These are phyloP conservation scores for Gandaritis pyraliata DNA, from an alignment of 2,888 invertebrate species.

Conservation along the genomic window DNA sequence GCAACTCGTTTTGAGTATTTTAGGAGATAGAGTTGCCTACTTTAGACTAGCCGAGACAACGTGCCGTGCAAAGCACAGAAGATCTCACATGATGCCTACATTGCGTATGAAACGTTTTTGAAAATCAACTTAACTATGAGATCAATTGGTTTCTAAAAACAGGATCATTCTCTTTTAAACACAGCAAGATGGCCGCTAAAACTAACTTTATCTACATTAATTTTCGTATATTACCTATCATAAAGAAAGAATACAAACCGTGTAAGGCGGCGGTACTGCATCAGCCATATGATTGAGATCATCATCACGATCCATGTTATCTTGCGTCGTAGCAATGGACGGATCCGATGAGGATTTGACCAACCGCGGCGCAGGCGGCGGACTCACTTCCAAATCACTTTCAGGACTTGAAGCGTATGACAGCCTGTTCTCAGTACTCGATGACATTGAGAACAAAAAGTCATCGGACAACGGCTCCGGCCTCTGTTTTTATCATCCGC, in stretches of 20 bases:
- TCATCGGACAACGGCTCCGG: constrained; percentile 98
- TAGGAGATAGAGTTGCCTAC: not conserved
- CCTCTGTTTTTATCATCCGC: constrained; percentile 86
- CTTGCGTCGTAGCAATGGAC: constrained; percentile 96
- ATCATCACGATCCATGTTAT: constrained; percentile 89
- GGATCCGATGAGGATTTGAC: constrained; percentile 96
- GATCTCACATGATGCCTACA: no score
- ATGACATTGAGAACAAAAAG: constrained; percentile 99
- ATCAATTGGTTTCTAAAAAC: no score
- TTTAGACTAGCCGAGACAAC: no score
- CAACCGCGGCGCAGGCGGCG: constrained; percentile 92
- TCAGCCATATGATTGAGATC: constrained; percentile 84
- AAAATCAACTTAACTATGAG: no score
- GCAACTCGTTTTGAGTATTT: not conserved
- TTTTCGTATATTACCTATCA: no score
- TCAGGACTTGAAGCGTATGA: constrained; percentile 98
- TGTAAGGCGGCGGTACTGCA: constrained; percentile 93
- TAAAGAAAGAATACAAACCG: constrained; percentile 82
- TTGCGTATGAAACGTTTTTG: no score
- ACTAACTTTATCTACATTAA: no score
- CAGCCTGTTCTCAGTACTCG: constrained; percentile 89
- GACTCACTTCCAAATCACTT: constrained; percentile 91
- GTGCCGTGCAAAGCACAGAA: no score
- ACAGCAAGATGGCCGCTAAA: no score
- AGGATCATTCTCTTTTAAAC: no score